Percentiles rank a stretch among this genome's conserved stretches.
Conservation (phyloP, 2,797 vertebrate species). For the Peromyscus eremicus region DNA sequence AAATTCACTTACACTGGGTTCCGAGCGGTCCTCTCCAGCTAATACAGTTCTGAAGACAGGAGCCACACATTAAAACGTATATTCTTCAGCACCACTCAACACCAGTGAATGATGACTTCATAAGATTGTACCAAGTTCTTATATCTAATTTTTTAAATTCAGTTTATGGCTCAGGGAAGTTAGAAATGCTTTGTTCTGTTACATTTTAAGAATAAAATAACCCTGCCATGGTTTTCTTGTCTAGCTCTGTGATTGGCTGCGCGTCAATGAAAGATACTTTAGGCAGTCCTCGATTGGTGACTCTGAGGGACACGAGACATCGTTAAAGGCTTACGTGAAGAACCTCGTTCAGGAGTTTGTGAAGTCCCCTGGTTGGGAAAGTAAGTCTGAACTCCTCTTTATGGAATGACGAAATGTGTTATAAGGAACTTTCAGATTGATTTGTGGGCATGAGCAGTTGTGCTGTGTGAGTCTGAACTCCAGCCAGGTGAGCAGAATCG, state of each 20-base stretch:
- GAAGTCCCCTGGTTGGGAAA: slow-evolving; percentile 88
- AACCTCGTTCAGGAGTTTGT: slow-evolving; percentile 90
- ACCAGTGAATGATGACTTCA: neutral
- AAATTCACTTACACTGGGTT: neutral
- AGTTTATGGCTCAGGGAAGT: neutral
- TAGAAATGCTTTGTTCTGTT: neutral
- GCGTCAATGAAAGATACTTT: slow-evolving; percentile 90
- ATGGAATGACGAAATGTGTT: neutral
- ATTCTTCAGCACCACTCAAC: no score
- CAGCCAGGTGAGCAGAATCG: neutral
- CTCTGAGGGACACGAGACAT: slow-evolving; percentile 20
- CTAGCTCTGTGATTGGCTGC: slow-evolving; percentile 94
- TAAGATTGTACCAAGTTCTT: neutral
- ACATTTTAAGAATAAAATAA: slow-evolving; percentile 59
- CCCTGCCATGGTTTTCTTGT: slow-evolving; percentile 19
- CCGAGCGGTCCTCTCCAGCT: neutral
- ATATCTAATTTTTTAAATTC: neutral
- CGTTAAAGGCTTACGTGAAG: slow-evolving; percentile 87
- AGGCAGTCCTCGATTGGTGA: slow-evolving; percentile 72
- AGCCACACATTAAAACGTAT: neutral
- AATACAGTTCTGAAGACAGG: neutral
- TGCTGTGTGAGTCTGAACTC: neutral
- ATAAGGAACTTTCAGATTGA: neutral
- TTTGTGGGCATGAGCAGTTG: neutral
- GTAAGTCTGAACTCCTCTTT: slow-evolving; percentile 86